Base-by-base conservation (phyloP, 2,797 vertebrate species). In the Phoeniculus purpureus region DNA sequence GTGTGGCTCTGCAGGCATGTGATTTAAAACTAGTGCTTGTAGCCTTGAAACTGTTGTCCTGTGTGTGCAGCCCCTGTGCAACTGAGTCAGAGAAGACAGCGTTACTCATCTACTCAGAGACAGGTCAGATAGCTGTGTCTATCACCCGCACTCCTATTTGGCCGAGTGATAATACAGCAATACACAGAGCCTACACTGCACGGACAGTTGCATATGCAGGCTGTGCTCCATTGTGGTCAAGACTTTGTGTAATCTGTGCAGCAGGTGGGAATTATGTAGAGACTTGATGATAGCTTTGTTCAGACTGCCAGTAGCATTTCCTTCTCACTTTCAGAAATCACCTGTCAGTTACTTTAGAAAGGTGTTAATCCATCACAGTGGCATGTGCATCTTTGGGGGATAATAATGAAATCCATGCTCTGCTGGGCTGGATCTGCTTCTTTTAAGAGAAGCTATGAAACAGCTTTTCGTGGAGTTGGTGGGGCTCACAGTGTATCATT, bases 371-470 rank as follows among this genome's bases (percentile, higher is more conserved):
- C 3, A 4, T 75, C 82, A 82, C 21, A 71, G 60, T 31, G 54
- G 10, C 16, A 13, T 0, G 0, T 48, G 27, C 4, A 1, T 91
- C 25, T 81, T 29, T 83, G 51, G 11, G 51, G 29, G 64, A 26
- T 0, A 9, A 47, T 70, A 77, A 1, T 77, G 25, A 64, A 80
- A 82, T 71, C 15, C 26, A 7, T 45, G 48, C 9, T 81, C 32
- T 81, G 19, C 27, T 73, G 58, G 26, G 29, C 58, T 89, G 50
- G 40, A 32, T 73, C 19, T 55, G 23, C 52, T 64, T 55, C 50
- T 84, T 51, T 73, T 67, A 74, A 67, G 31, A 48, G 23, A 70
- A 79, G 15, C 60, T 58, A 3, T 52, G 26, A 84, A 93, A 27
- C 55, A 60, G 21, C 29, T 90, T 88, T 66, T 62, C 2, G 2